Conservation (phyloP, 2,113 vertebrate species). For the Tupaia tana region DNA sequence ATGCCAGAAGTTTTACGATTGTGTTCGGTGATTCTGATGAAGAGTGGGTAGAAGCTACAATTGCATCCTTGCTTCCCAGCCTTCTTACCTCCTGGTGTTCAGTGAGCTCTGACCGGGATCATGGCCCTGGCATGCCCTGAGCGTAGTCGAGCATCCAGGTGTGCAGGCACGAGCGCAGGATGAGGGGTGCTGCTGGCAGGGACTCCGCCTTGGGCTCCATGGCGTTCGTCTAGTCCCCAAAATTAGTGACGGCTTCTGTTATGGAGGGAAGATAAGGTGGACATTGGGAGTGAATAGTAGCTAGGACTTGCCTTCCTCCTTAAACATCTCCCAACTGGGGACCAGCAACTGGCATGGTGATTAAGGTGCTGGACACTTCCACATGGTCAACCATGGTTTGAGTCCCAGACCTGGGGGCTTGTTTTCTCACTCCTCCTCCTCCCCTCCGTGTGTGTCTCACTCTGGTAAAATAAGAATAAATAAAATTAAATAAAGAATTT, state of each 20-base stretch:
- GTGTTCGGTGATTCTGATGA: not conserved
- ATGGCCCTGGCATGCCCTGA: not conserved
- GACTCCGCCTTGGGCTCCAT: not conserved
- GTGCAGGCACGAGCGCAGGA: not conserved
- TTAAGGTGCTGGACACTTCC: too few species aligned
- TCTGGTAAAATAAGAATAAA: too few species aligned
- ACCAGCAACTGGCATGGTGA: not conserved
- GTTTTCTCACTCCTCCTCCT: too few species aligned
- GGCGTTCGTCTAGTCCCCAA: not conserved
- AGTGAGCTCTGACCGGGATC: not conserved
- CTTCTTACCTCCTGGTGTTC: not conserved
- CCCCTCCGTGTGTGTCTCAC: too few species aligned
- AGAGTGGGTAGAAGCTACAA: slow-evolving; percentile 17
- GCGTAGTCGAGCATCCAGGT: not conserved
- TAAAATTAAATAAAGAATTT: too few species aligned
- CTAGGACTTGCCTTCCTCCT: not conserved
- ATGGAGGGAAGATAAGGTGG: not conserved
- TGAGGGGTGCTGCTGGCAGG: not conserved
- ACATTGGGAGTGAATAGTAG: not conserved
- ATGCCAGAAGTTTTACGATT: not conserved
- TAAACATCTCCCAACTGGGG: not conserved
- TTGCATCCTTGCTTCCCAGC: not conserved
- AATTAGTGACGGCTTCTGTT: not conserved
- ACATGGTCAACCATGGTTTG: too few species aligned
- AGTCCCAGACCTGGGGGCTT: too few species aligned